A percentile compares a stretch with the other conserved stretches of the same genome.
Conservation (phyloP, 1,140 invertebrate species). For the Notospermus geniculatus region DNA sequence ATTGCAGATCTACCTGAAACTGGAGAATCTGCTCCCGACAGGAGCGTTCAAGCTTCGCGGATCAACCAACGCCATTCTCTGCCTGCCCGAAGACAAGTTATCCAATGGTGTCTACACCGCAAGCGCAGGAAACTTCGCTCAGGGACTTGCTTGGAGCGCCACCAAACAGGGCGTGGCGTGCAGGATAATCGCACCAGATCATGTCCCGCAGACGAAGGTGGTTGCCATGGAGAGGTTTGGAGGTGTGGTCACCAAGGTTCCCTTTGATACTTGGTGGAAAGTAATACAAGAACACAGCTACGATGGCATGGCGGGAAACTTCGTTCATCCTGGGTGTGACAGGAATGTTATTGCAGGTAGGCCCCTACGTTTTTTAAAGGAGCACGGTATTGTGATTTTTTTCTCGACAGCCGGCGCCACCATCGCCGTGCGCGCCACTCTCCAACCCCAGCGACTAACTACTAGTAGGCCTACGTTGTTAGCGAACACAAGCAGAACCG, state of each 20-base stretch:
- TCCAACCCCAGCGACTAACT: too few species aligned
- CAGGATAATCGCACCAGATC: slow-evolving; percentile 36
- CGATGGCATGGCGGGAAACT: slow-evolving; percentile 32
- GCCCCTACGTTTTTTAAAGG: not conserved
- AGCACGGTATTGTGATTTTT: not conserved
- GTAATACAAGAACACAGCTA: slow-evolving; percentile 29
- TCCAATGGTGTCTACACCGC: slow-evolving; percentile 38
- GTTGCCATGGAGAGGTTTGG: slow-evolving; percentile 31
- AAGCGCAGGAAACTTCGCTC: slow-evolving; percentile 49
- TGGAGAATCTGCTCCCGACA: slow-evolving; percentile 46
- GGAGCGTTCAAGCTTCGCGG: slow-evolving; percentile 46
- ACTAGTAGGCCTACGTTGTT: too few species aligned
- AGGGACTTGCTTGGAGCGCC: slow-evolving; percentile 36
- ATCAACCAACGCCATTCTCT: slow-evolving; percentile 35
- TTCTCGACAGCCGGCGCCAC: not conserved
- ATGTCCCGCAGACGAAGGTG: slow-evolving; percentile 36
- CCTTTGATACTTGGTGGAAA: slow-evolving; percentile 42
- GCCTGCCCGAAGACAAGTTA: slow-evolving; percentile 23
- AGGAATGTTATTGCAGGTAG: slow-evolving; percentile 42
- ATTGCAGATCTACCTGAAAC: slow-evolving; percentile 44
- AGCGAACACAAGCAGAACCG: too few species aligned
- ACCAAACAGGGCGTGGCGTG: slow-evolving; percentile 27
- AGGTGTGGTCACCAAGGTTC: slow-evolving; percentile 32
- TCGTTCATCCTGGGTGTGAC: slow-evolving; percentile 46
- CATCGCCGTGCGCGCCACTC: too few species aligned